phyloP scores from a whole-genome alignment of 2,113 vertebrate genomes.

The Poecilia latipinna region DNA sequence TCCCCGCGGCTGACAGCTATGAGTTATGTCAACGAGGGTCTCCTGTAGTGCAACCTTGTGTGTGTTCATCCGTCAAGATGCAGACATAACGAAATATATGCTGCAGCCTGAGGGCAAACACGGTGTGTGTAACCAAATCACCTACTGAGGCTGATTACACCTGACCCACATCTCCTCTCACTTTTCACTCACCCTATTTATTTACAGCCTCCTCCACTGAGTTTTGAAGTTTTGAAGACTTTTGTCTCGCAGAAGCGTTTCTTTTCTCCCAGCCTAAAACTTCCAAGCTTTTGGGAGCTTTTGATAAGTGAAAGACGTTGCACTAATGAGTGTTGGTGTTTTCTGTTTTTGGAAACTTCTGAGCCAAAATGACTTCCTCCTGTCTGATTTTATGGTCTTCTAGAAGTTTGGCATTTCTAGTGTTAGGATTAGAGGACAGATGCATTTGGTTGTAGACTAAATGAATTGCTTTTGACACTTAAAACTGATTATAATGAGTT shows the following conservation, averaged over 20 bases:
- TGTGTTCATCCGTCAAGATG: slow-evolving; percentile 17
- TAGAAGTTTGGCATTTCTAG: too few relatives aligned
- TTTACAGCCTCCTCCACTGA: neutral
- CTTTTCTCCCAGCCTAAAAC: neutral
- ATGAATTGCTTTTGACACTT: neutral
- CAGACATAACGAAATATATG: slow-evolving; percentile 49
- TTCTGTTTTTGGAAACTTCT: too few relatives aligned
- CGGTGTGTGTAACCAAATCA: slow-evolving; percentile 23
- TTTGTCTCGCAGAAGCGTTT: neutral
- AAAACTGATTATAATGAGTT: neutral
- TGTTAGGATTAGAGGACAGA: neutral
- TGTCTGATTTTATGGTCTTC: too few relatives aligned
- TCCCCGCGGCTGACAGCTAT: neutral
- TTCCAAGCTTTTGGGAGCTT: neutral
- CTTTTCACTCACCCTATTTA: neutral
- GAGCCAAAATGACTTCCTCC: too few relatives aligned
- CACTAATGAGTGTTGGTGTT: too few relatives aligned
- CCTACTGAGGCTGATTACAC: slow-evolving; percentile 23
- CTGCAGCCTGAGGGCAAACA: slow-evolving; percentile 39
- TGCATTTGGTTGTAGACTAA: slow-evolving; percentile 3
- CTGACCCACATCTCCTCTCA: slow-evolving; percentile 11
- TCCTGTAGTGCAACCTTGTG: slow-evolving; percentile 3
- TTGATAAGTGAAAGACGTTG: too few relatives aligned
- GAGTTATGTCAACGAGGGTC: slow-evolving; percentile 19
- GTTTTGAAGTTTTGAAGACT: too few relatives aligned